Evolutionary conservation across 2,888 invertebrate genomes (phyloP), one percentile per base, ranked within the genome.

Genomic region (Dioctria linearis): DNA sequence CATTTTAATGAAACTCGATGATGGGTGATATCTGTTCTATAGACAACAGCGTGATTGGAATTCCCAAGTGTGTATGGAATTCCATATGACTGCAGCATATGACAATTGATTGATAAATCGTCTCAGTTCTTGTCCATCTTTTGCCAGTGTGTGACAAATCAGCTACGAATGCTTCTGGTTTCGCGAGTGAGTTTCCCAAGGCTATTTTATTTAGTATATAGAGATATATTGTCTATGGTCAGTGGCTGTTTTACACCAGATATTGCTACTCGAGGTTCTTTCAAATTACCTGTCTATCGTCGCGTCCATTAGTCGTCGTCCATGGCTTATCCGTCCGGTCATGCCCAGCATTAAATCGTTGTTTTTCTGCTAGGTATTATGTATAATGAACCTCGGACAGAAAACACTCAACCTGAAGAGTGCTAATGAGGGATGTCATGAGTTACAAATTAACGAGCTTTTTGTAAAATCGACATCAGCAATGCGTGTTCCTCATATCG

Each of bases 371-470:
- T 25, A 25, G 25, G 25, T 25, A 25, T 0, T 25, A 25, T 25
- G 25, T 25, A 25, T 25, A 25, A 25, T 25, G 25, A 25, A 2
- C 1, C 25, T 25, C 25, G 25, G 11, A 54, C 54, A 11, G 54
- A 54, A n/a, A 11, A n/a, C 2, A 54, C 54, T 54, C 54, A n/a
- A 46, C 5, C 46, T 6, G 54, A 11, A 11, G 54, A 54, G 54
- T 54, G 69, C 69, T 69, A 69, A 69, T 69, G 51, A 2, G 25
- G 69, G 51, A 69, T 5, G 69, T 69, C 69, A 69, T 54, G 51
- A n/a, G 11, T 51, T 49, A 69, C 69, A 69, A 69, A 69, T 69
- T 69, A 69, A 69, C 69, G 69, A 69, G 69, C 69, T 51, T 25
- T 25, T 8, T 51, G 51, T n/a, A 25, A 49, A 25, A 69, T 69